phyloP scores from a whole-genome alignment of 2,888 invertebrate genomes.

The Netelia virgata region DNA sequence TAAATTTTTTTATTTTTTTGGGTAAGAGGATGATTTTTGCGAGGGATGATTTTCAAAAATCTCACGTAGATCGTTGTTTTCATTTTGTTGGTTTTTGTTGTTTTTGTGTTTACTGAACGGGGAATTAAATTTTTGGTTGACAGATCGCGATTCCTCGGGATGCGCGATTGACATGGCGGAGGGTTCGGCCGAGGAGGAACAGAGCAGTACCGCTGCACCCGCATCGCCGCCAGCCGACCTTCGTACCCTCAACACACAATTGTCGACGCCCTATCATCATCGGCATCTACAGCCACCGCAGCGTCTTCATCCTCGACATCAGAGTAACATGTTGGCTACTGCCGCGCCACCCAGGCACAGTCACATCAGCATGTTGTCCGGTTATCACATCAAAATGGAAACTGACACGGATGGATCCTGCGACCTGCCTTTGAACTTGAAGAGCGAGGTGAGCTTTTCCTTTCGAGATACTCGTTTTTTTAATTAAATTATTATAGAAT shows the following conservation, averaged over 20 bases:
- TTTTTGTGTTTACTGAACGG: no score
- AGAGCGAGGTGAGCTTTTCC: constrained; percentile 82
- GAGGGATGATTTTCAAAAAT: no score
- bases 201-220: constrained; percentile 87
- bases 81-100: no score
- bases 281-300: constrained; percentile 79
- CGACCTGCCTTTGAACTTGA: constrained; percentile 84
- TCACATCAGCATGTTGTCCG: constrained; percentile 81
- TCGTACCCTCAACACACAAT: constrained; percentile 84
- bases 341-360: constrained; percentile 83
- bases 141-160: constrained; percentile 90
- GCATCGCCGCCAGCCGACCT: constrained; percentile 86
- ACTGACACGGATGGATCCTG: constrained; percentile 82
- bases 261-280: constrained; percentile 80
- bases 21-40: no score
- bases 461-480: no score
- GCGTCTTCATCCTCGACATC: constrained; percentile 79
- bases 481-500: no score
- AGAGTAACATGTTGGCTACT: constrained; percentile 84
- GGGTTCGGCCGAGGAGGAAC: constrained; percentile 89
- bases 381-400: constrained; percentile 82
- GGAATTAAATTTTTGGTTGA: constrained; percentile 24
- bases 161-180: constrained; percentile 94
- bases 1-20: no score
- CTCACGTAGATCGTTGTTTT: no score